Evolutionary conservation across 1,140 invertebrate genomes (phyloP).

Genomic region (Condylostylus longicornis): DNA sequence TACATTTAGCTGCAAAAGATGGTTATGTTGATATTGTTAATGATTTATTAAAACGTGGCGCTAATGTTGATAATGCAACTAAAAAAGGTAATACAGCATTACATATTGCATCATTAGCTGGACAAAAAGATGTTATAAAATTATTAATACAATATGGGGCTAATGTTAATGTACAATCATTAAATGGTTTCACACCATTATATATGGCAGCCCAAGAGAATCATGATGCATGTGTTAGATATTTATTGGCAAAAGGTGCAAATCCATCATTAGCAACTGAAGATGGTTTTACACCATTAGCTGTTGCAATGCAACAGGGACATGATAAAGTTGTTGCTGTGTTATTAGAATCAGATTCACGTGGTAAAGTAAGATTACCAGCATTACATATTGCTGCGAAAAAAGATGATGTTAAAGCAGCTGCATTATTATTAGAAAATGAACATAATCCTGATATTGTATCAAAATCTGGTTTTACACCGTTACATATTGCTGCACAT

Average conservation of each 20-base stretch:
- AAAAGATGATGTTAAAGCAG: constrained; percentile 96
- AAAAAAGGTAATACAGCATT: constrained; percentile 99
- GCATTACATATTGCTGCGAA: constrained; percentile 98
- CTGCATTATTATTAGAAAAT: constrained; percentile 79
- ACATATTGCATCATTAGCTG: constrained; percentile 95
- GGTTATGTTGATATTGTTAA: constrained; percentile 88
- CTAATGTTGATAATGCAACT: constrained; percentile 91
- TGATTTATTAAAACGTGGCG: constrained; percentile 79
- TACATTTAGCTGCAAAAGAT: constrained; percentile 96
- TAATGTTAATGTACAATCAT: constrained; percentile 89
- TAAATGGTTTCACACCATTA: constrained; percentile 94
- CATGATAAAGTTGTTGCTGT: constrained; percentile 96
- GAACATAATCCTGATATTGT: constrained; percentile 91
- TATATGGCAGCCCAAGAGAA: constrained; percentile 99
- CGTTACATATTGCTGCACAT: constrained; percentile 94
- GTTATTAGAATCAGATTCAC: constrained; percentile 84
- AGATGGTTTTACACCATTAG: constrained; percentile 95
- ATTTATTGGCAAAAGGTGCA: constrained; percentile 81
- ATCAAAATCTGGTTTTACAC: constrained; percentile 95
- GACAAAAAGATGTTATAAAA: constrained; percentile 87
- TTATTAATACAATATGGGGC: constrained; percentile 78
- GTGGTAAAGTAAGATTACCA: constrained; percentile 76
- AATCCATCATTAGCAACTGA: constrained; percentile 94
- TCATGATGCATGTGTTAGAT: constrained; percentile 86
- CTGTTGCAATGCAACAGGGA: constrained; percentile 97